Conservation (phyloP, 64 coral and sea anemone species). For the Stichodactyla mertensii region DNA sequence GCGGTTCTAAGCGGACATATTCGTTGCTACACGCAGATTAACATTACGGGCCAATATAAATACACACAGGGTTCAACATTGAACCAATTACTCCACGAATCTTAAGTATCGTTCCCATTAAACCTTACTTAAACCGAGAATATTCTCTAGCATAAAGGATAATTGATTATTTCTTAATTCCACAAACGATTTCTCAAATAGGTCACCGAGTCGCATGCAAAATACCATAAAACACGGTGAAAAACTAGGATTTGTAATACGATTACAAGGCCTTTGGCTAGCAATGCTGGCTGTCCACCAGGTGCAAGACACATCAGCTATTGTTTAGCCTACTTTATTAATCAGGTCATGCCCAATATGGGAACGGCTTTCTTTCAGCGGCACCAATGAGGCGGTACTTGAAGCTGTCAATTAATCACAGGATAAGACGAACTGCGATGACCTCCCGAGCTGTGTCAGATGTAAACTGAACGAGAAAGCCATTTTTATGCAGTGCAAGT, state of each 20-base stretch:
- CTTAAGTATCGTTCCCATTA: not conserved
- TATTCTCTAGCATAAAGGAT: not conserved
- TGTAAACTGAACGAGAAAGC: not conserved
- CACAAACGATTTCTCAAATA: not conserved
- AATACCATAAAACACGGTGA: not conserved
- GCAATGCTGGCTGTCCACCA: not conserved
- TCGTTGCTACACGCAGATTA: not conserved
- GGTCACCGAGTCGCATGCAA: not conserved
- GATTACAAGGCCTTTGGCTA: not conserved
- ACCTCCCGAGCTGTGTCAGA: not conserved
- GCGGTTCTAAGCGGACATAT: too few relatives aligned
- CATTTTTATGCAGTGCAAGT: not conserved
- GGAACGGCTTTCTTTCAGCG: not conserved
- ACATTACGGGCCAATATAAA: not conserved
- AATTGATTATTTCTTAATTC: not conserved
- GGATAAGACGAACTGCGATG: constrained; percentile 4
- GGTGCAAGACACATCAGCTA: constrained; percentile 9
- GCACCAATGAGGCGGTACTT: constrained; percentile 13
- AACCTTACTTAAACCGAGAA: not conserved
- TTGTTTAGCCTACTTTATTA: constrained; percentile 8
- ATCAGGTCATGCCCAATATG: constrained; percentile 17
- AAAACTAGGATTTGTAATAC: not conserved
- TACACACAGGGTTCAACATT: not conserved
- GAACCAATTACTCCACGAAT: not conserved
- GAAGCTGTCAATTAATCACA: not conserved